These are phyloP conservation scores for Myrmecophaga tridactyla DNA, from an alignment of 2,113 vertebrate species.

Conservation along the genomic window DNA sequence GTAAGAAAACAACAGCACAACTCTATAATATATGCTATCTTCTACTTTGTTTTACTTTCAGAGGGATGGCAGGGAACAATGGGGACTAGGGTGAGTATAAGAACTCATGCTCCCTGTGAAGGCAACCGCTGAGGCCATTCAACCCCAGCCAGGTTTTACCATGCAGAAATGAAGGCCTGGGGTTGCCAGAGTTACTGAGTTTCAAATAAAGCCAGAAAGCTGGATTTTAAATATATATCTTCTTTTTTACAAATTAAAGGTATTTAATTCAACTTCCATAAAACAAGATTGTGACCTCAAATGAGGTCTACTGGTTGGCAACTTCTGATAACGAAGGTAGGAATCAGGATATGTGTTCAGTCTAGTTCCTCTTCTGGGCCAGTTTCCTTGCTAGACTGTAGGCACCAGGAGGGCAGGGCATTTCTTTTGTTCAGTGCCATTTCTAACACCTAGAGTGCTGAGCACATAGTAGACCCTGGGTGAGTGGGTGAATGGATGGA, in stretches of 20 bases:
- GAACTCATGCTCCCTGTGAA: neutral
- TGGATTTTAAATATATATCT: neutral
- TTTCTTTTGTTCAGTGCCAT: neutral
- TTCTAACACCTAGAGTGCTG: neutral
- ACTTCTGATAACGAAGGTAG: neutral
- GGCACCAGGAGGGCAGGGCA: neutral
- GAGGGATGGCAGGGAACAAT: neutral
- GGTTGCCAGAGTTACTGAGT: neutral
- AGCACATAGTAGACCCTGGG: neutral
- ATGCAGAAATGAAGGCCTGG: neutral
- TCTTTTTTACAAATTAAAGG: constrained; percentile 1
- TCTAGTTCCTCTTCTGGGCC: neutral
- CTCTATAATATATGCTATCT: neutral
- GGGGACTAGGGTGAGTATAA: neutral
- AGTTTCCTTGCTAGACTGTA: neutral
- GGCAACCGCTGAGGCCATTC: neutral
- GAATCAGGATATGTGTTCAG: neutral
- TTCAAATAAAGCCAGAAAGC: neutral
- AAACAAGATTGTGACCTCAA: neutral
- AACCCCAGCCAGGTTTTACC: neutral
- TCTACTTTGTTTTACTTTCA: neutral
- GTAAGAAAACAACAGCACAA: neutral
- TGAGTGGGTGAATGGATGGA: neutral
- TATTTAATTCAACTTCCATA: neutral
- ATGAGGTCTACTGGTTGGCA: neutral